These are phyloP conservation scores for Labrus mixtus DNA, from an alignment of 2,113 vertebrate species.

Conservation along the genomic window DNA sequence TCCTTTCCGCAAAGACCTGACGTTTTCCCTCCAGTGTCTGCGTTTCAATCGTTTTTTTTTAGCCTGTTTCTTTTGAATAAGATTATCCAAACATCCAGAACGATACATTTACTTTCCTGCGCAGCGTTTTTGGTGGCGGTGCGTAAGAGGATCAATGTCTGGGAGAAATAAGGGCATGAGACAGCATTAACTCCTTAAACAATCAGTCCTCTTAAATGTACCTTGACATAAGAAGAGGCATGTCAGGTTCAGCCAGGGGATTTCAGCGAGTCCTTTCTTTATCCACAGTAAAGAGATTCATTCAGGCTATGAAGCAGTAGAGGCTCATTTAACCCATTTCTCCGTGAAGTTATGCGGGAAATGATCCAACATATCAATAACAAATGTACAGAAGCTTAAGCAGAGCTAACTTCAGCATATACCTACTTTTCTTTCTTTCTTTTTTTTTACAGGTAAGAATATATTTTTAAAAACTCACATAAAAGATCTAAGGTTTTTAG, in stretches of 20 bases:
- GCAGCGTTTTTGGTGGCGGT: constrained; percentile 34
- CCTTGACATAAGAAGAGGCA: constrained; percentile 58
- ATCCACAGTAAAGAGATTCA: constrained; percentile 70
- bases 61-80: constrained; percentile 28
- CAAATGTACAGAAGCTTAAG: neutral
- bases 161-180: constrained; percentile 56
- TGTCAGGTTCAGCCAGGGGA: constrained; percentile 50
- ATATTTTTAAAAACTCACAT: neutral
- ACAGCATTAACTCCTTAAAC: constrained; percentile 58
- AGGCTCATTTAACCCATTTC: constrained; percentile 25
- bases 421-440: neutral
- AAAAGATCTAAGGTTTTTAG: constrained; percentile 2
- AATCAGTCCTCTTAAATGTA: constrained; percentile 54
- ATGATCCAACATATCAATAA: neutral
- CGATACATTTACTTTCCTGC: constrained; percentile 42
- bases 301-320: constrained; percentile 31
- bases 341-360: neutral
- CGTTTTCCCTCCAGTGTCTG: constrained; percentile 34
- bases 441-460: neutral
- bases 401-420: neutral
- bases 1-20: constrained; percentile 50
- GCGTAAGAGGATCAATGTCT: constrained; percentile 11
- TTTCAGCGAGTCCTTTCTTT: constrained; percentile 51
- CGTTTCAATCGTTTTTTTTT: neutral
- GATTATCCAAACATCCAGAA: neutral